Base-by-base conservation (phyloP, 2,113 vertebrate genomes). In the Anas platyrhynchos region DNA sequence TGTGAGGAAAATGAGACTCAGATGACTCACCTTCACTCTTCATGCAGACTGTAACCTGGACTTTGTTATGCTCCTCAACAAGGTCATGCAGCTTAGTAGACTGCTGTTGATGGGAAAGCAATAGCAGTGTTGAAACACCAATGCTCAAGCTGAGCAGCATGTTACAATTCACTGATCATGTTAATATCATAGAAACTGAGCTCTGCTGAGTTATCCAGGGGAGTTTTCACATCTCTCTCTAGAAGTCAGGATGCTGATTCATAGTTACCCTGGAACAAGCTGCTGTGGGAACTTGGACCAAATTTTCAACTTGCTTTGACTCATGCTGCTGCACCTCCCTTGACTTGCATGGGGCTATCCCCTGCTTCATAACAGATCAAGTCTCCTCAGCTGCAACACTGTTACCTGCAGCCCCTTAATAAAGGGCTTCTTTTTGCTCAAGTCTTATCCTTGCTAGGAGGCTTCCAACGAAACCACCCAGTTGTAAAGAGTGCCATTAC, bases 21-120 rank as follows among this genome's bases (percentile, higher is more conserved):
- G 17, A 14, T 48, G 50, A 78, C 94, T 95, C 90, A 98, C 98
- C 98, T 97, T 93, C 82, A 1, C 72, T 92, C 83, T 95, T 98
- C 1, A 34, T 71, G 8, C 55, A 88, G 69, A 96, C 73, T 3
- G 69, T 97, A 59, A 98, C 97, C 73, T 94, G 95, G 73, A 98
- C 93, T 92, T 95, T 96, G 89, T 97, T 98, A 65, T 97, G 97
- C 22, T 96, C 96, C 59, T 98, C 96, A 81, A 97, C 46, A 0
- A 98, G 96, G 43, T 94, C 50, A 13, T 98, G 96, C 88, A 97
- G 94, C 71, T 96, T 98, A 26, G 97, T 67, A 7, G 97, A 97
- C 93, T 98, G 96, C 98, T 98, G 83, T 62, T 81, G 83, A 77
- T 96, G 52, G 56, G 62, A 96, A 95, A 97, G n/a, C 3, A 17